Conservation (phyloP, 2,888 invertebrate species). For the Cryptus viduatorius region DNA sequence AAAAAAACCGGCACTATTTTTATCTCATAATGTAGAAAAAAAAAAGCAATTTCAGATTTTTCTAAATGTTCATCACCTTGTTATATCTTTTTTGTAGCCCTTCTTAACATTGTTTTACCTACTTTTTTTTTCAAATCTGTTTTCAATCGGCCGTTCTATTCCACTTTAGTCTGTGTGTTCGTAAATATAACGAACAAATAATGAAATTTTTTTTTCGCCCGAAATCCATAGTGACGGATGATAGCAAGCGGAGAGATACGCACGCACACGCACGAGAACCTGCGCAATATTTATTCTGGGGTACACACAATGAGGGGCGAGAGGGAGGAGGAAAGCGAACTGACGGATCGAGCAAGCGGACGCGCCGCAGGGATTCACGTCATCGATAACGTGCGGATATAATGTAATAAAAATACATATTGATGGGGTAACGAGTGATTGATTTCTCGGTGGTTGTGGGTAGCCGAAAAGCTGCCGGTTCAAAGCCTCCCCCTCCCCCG, state of each 20-base stretch:
- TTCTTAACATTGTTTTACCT: not conserved
- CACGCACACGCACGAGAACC: conserved; percentile 16
- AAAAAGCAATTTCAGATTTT: conserved; percentile 27
- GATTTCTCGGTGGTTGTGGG: conserved; percentile 57
- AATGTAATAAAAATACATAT: conserved; percentile 68
- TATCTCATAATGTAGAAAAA: not conserved
- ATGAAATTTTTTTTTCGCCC: conserved; percentile 12
- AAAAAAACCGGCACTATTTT: not conserved
- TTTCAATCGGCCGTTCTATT: conserved; percentile 22
- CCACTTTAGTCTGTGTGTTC: not conserved
- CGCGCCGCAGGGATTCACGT: conserved; percentile 40
- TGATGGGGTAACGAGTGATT: conserved; percentile 70
- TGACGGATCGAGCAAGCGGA: conserved; percentile 33
- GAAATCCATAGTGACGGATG: not conserved
- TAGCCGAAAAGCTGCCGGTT: conserved; percentile 38
- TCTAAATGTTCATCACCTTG: not conserved
- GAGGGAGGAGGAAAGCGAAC: conserved; percentile 2
- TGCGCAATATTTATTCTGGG: conserved; percentile 41
- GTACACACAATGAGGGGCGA: not conserved
- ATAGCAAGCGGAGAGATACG: conserved; percentile 15
- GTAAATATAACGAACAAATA: conserved; percentile 42
- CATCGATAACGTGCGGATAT: conserved; percentile 52
- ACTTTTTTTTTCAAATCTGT: not conserved
- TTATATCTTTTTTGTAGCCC: not conserved
- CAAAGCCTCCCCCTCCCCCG: not conserved